Base-by-base conservation (phyloP, 2,113 vertebrate species). In the Siphamia tubifer region DNA sequence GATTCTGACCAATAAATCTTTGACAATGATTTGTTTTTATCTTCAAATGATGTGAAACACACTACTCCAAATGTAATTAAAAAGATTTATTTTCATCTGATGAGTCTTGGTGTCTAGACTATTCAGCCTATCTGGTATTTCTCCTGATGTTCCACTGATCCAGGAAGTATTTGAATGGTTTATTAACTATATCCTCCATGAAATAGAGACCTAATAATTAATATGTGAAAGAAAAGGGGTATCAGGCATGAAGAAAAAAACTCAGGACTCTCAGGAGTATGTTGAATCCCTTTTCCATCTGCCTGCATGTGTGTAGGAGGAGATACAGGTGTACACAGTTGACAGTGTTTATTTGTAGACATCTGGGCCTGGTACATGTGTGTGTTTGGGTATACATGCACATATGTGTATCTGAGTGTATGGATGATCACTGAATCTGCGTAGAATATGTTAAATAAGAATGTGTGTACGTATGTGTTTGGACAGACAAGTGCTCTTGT, bases 1-100 rank as follows among this genome's bases (percentile, higher is more conserved):
- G 64, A 65, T 30, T 48, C 11, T 23, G 31, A 51, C 31, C 30
- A 60, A 47, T 73, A 58, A 55, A 68, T 66, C 21, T 65, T 44
- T 51, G 31, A 54, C 15, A 56, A 20, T 39, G 19, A 65, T 74
- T 78, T 74, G 31, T 65, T 81, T 81, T 81, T 64, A n/a, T 24
- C 70, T 78, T 68, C 24, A 67, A 77, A 80, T 67, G n/a, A 74
- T 17, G 39, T 53, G 51, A 70, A 70, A 43, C 57, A 25, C 34
- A 11, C 48, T 30, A 16, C 62, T 58, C 31, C 49, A n/a, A 6
- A 15, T 35, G 19, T 52, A 44, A 63, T 81, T 79, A 77, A 60
- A 74, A 30, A 13, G 19, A 65, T 74, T 67, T 64, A 58, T 55
- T 55, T 79, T 40, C 20, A 70, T 70, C 17, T 55, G 48, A 74